Base-by-base conservation (phyloP, 2,113 vertebrate genomes). In the Antennarius striatus region DNA sequence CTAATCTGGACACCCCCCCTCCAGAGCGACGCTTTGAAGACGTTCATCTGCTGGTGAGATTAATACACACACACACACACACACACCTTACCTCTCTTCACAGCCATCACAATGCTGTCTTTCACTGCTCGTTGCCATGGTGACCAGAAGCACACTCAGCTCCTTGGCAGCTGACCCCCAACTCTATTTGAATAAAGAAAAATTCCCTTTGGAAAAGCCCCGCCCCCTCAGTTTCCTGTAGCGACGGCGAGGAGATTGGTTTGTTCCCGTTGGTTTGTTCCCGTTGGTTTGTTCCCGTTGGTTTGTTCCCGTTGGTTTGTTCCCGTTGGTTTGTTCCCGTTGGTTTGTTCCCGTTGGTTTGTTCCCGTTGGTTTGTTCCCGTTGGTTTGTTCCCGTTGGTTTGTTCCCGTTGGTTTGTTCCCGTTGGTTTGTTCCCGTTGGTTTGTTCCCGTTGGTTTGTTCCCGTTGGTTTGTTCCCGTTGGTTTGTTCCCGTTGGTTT, bases 21-120 rank as follows among this genome's bases (percentile, higher is more conserved):
- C 59, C 70, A 71, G 57, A 68, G 63, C n/a, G 55, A 8, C 68
- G 71, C 85, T 90, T 89, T 90, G 81, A 91, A 89, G 85, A 83
- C 55, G 52, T 46, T 28, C 1, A 15, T 68, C 64, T 63, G 54
- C 73, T 74, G 73, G 64, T 10, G 67, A 86, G 85, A 82, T 85
- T 74, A 78, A 63, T 66, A 68, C 16, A 16, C 49, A 61, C 49
- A n/a, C 13, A 58, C 22, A 40, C 40, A 68, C 13, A 61, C n/a
- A 51, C 28, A 39, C 14, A 16, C 16, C n/a, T 16, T 0, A 29
- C 39, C 3, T 7, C 16, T 48, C 16, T 57, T 56, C 13, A 45
- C 30, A 56, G 16, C 48, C 58, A 3, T 0, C 49, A 54, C 53
- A 57, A 65, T 56, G 13, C 46, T 56, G 60, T 63, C 64, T 76